Percentiles rank a stretch among this genome's conserved stretches.
phyloP scores from a whole-genome alignment of 2,888 invertebrate species.

The Eupithecia vulgata region DNA sequence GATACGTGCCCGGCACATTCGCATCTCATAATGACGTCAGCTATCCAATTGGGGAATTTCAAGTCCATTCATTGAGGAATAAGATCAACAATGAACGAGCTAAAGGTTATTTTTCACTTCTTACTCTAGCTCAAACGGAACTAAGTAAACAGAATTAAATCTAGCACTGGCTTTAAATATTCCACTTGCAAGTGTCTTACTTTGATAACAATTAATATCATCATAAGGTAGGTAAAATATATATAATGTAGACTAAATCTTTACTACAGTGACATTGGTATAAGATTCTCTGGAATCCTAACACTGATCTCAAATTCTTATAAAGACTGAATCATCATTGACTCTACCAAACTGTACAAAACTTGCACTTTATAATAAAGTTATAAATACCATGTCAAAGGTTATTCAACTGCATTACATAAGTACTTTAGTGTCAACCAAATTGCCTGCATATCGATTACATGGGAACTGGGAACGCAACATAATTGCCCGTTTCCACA shows the following conservation, averaged over 20 bases:
- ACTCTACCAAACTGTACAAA: neutral
- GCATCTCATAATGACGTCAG: constrained; percentile 67
- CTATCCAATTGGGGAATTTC: constrained; percentile 56
- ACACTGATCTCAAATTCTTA: neutral
- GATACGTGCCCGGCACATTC: constrained; percentile 69
- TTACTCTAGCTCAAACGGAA: neutral
- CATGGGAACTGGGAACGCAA: constrained; percentile 25
- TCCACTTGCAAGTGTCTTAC: neutral
- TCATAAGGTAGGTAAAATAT: neutral
- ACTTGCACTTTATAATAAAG: neutral
- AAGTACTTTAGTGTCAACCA: neutral
- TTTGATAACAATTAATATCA: neutral
- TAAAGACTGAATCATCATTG: neutral
- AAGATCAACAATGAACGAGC: neutral
- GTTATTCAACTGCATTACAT: neutral
- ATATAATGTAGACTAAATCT: too few species aligned
- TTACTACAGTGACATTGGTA: neutral
- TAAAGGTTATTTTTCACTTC: neutral
- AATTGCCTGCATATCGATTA: constrained; percentile 18
- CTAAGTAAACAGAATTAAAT: neutral
- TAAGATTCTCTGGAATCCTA: neutral
- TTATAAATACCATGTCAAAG: neutral
- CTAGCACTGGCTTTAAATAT: neutral
- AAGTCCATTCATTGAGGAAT: constrained; percentile 52
- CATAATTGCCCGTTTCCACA: constrained; percentile 11